phyloP scores from a whole-genome alignment of 2,888 invertebrate genomes.

The Aproaerema taeniolella region DNA sequence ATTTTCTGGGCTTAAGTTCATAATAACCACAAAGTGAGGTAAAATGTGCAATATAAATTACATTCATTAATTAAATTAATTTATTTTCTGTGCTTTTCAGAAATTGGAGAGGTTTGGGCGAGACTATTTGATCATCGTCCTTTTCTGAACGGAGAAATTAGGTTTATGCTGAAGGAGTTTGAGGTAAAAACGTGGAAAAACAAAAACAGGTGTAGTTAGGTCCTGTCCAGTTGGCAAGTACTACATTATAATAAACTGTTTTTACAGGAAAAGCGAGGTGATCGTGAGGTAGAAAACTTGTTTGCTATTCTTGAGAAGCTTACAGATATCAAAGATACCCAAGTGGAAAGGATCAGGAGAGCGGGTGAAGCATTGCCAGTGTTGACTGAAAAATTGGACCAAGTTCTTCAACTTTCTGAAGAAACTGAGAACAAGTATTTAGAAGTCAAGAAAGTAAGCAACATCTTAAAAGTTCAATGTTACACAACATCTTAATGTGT shows the following conservation, averaged over 20 bases:
- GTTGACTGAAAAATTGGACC: slow-evolving; percentile 80
- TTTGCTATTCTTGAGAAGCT: slow-evolving; percentile 86
- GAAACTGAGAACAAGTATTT: slow-evolving; percentile 79
- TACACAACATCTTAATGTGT: no score
- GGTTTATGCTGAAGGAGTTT: slow-evolving; percentile 89
- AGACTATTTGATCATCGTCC: slow-evolving; percentile 92
- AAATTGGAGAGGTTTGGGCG: slow-evolving; percentile 89
- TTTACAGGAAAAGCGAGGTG: slow-evolving; percentile 84
- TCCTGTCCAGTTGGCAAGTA: no score
- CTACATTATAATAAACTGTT: slow-evolving; percentile 4
- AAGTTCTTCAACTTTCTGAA: slow-evolving; percentile 80
- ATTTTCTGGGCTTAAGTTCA: no score
- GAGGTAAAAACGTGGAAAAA: slow-evolving; percentile 85
- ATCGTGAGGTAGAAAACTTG: slow-evolving; percentile 87
- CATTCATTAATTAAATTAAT: no score
- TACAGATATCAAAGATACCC: slow-evolving; percentile 86
- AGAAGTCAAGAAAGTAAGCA: slow-evolving; percentile 70
- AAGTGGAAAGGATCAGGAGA: slow-evolving; percentile 82
- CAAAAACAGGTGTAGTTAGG: no score
- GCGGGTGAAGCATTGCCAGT: slow-evolving; percentile 78
- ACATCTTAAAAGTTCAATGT: neutral
- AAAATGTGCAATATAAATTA: no score
- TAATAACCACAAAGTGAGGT: no score
- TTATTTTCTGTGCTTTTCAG: slow-evolving; percentile 54
- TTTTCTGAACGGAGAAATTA: slow-evolving; percentile 91